phyloP scores from a whole-genome alignment of 2,797 vertebrate species.

The Varecia variegata region DNA sequence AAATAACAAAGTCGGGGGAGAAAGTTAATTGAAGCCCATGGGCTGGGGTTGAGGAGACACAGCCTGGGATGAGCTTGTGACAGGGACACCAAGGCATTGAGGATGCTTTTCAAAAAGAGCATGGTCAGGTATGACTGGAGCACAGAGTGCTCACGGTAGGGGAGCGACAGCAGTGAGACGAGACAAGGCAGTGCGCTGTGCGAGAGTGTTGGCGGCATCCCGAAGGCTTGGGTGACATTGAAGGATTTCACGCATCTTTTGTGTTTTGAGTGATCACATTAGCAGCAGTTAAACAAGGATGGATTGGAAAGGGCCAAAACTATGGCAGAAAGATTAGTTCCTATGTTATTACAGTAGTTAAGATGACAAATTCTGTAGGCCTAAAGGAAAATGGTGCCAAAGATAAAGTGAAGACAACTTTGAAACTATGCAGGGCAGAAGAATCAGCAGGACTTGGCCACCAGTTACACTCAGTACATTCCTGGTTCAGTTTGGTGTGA shows the following conservation, averaged over 20 bases:
- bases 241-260: neutral
- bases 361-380: neutral
- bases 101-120: neutral
- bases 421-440: neutral
- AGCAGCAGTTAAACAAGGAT: neutral
- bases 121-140: neutral
- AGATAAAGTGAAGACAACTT: neutral
- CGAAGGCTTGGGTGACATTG: neutral
- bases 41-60: neutral
- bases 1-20: neutral
- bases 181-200: neutral
- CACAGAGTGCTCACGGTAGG: neutral
- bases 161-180: fast-evolving
- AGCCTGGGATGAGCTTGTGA: neutral
- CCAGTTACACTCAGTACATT: neutral
- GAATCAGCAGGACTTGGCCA: neutral
- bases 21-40: neutral
- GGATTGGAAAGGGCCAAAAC: neutral
- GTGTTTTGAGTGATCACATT: neutral
- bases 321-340: neutral
- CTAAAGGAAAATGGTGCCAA: neutral
- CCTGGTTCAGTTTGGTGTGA: neutral
- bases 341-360: neutral
- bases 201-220: neutral
- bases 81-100: neutral